These are phyloP conservation scores for Harlomillsia oculata DNA, from an alignment of 1,140 invertebrate genomes.

Conservation along the genomic window DNA sequence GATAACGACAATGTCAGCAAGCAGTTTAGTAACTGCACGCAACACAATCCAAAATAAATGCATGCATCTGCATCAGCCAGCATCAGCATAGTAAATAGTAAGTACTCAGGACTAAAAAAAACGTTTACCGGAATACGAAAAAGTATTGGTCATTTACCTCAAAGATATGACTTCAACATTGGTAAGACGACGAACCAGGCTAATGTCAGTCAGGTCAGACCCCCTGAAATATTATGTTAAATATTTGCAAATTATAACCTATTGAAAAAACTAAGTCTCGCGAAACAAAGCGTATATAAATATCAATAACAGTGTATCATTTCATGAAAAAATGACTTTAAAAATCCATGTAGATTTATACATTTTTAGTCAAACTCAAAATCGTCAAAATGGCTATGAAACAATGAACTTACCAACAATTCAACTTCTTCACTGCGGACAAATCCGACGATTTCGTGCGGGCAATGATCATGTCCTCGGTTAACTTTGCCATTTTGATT, in stretches of 20 bases:
- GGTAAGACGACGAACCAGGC: slow-evolving; percentile 60
- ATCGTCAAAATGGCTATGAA: not conserved
- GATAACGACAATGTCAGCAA: too few species aligned
- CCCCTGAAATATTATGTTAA: slow-evolving; percentile 52
- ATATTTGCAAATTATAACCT: slow-evolving; percentile 13
- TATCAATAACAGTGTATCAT: too few species aligned
- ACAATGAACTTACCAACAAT: slow-evolving; percentile 78
- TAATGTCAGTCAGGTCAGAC: slow-evolving; percentile 67
- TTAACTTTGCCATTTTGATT: slow-evolving; percentile 59
- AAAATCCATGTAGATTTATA: not conserved
- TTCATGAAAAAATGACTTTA: too few species aligned
- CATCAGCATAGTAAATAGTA: too few species aligned
- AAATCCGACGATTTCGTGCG: slow-evolving; percentile 77
- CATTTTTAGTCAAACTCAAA: too few species aligned
- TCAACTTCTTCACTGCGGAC: slow-evolving; percentile 68
- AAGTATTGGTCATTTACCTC: slow-evolving; percentile 48
- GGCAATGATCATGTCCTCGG: slow-evolving; percentile 83
- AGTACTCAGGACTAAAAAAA: too few species aligned
- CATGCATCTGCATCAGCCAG: too few species aligned
- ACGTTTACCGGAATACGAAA: too few species aligned
- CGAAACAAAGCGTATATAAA: too few species aligned
- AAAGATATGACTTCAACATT: slow-evolving; percentile 69
- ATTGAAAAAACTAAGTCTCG: too few species aligned
- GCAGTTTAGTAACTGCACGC: too few species aligned
- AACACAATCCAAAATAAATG: too few species aligned